These are phyloP conservation scores for Grantiella picta DNA, from an alignment of 2,113 vertebrate genomes.

Conservation along the genomic window DNA sequence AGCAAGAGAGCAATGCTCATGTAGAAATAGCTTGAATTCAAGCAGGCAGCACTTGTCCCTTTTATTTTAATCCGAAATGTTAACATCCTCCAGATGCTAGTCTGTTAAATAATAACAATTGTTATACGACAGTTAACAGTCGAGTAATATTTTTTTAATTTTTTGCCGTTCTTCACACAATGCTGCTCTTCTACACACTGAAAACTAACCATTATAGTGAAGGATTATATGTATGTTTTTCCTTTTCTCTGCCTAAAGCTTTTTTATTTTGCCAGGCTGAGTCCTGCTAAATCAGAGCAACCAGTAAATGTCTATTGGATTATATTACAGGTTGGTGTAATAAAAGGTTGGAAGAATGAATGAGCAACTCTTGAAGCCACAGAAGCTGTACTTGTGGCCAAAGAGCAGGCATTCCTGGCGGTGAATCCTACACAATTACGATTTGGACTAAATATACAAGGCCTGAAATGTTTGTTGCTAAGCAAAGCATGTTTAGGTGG, in stretches of 20 bases:
- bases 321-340: conserved; percentile 53
- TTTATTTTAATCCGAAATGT: conserved; percentile 46
- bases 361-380: conserved; percentile 41
- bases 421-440: background rate
- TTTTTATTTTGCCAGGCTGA: background rate
- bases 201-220: background rate
- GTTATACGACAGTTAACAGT: background rate
- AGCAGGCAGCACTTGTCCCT: conserved; percentile 26
- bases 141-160: background rate
- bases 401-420: conserved; percentile 30
- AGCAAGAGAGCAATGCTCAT: background rate
- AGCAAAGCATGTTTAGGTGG: background rate
- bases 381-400: conserved; percentile 27
- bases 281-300: background rate
- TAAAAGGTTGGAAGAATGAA: conserved; percentile 52
- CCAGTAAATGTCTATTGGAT: conserved; percentile 27
- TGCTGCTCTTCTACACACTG: background rate
- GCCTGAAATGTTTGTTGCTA: background rate
- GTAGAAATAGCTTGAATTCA: conserved; percentile 27
- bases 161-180: background rate
- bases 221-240: background rate
- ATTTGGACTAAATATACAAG: background rate
- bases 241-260: background rate
- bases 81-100: conserved; percentile 34
- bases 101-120: conserved; percentile 41